Conservation (phyloP, 2,113 vertebrate species). For the Stegostoma tigrinum region DNA sequence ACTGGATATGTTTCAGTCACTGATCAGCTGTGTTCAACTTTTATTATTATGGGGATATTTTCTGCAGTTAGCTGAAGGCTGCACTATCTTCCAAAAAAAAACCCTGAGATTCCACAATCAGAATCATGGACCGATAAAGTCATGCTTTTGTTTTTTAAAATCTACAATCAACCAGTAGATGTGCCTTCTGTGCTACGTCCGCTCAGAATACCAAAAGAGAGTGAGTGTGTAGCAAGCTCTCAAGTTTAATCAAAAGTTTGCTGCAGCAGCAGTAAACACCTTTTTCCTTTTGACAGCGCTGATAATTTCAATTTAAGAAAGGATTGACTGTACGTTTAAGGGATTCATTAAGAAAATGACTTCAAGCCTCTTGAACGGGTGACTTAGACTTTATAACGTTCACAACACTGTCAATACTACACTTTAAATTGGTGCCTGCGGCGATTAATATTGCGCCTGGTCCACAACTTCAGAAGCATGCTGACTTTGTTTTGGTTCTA, state of each 20-base stretch:
- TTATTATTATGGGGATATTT: not conserved
- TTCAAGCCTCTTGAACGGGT: not conserved
- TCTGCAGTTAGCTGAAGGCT: not conserved
- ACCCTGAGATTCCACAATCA: not conserved
- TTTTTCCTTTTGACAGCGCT: not conserved
- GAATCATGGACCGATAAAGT: not conserved
- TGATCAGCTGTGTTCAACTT: not conserved
- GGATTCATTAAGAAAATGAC: not conserved
- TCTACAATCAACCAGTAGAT: not conserved
- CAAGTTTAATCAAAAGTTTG: not conserved
- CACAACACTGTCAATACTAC: not conserved
- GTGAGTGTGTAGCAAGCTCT: not conserved
- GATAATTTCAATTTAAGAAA: not conserved
- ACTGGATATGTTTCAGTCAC: not conserved
- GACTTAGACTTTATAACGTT: not conserved
- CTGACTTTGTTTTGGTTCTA: not conserved
- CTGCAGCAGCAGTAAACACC: not conserved
- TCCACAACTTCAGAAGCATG: not conserved
- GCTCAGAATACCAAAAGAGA: not conserved
- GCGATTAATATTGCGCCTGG: not conserved
- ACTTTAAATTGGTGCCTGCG: not conserved
- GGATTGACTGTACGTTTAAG: not conserved
- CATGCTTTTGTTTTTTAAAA: not conserved
- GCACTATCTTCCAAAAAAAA: not conserved
- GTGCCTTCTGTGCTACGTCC: not conserved